Percentiles rank a stretch among this genome's conserved stretches.
phyloP scores from a whole-genome alignment of 2,113 vertebrate species.

The Edolisoma coerulescens region DNA sequence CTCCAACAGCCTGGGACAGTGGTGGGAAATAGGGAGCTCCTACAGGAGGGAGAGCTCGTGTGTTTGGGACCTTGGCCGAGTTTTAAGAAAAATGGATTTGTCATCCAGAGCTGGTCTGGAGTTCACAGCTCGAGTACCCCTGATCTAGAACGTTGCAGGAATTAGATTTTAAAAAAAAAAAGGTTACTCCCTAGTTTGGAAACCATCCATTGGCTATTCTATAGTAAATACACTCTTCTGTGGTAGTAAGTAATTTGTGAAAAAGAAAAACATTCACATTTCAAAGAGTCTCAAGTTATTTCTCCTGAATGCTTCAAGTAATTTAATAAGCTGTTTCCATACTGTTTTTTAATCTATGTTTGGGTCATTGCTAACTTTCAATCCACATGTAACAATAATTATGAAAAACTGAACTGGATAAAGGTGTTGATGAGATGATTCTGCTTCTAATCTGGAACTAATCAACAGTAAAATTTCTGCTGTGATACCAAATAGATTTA shows the following conservation, averaged over 20 bases:
- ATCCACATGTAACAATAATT: not conserved
- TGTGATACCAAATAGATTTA: not conserved
- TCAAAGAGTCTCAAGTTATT: not conserved
- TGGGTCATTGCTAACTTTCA: not conserved
- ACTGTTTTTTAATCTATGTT: not conserved
- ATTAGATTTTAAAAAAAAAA: not conserved
- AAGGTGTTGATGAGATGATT: not conserved
- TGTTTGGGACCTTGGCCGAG: not conserved
- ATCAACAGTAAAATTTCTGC: not conserved
- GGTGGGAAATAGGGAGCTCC: not conserved
- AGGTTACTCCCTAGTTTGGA: not conserved
- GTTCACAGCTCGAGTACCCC: not conserved
- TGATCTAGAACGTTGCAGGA: not conserved
- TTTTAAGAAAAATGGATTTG: not conserved
- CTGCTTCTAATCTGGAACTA: not conserved
- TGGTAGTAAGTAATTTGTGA: not conserved
- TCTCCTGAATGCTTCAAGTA: not conserved
- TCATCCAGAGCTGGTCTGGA: not conserved
- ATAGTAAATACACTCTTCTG: not conserved
- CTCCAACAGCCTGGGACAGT: not conserved
- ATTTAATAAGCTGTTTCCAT: not conserved
- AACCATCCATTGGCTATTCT: not conserved
- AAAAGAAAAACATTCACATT: not conserved
- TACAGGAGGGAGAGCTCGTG: rapidly evolving
- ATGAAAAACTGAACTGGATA: not conserved